These are phyloP conservation scores for Ophonus ardosiacus DNA, from an alignment of 2,888 invertebrate genomes.

Conservation along the genomic window DNA sequence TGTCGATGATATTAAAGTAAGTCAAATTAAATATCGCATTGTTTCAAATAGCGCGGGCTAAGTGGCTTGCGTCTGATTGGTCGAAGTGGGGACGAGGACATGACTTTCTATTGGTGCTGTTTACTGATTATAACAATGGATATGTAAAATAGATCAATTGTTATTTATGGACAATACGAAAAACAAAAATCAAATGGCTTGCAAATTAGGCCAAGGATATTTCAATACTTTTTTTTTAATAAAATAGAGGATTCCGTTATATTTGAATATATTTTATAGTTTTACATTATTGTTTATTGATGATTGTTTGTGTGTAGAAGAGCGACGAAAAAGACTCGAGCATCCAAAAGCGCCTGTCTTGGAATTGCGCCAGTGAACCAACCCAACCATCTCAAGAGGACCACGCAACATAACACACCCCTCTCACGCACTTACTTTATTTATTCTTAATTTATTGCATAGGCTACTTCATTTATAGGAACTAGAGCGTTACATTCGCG, in stretches of 20 bases:
- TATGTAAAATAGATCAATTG: too few species aligned
- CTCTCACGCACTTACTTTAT: constrained; percentile 71
- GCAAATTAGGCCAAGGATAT: too few species aligned
- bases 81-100: too few species aligned
- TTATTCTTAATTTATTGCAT: constrained; percentile 72
- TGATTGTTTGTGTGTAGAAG: constrained; percentile 72
- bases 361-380: constrained; percentile 76
- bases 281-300: background rate
- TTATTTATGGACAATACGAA: too few species aligned
- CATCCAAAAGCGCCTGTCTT: constrained; percentile 81
- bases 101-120: too few species aligned
- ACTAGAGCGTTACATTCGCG: background rate
- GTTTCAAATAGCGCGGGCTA: too few species aligned
- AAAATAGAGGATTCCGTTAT: background rate
- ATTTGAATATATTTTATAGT: background rate
- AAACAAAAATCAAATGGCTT: too few species aligned
- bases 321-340: constrained; percentile 76
- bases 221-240: too few species aligned
- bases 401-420: constrained; percentile 74
- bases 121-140: too few species aligned
- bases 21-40: background rate
- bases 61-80: too few species aligned
- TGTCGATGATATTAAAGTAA: constrained; percentile 80
- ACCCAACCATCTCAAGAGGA: constrained; percentile 69
- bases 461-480: constrained; percentile 65